Conservation (phyloP, 2,113 vertebrate genomes). For the Syngnathus scovelli region DNA sequence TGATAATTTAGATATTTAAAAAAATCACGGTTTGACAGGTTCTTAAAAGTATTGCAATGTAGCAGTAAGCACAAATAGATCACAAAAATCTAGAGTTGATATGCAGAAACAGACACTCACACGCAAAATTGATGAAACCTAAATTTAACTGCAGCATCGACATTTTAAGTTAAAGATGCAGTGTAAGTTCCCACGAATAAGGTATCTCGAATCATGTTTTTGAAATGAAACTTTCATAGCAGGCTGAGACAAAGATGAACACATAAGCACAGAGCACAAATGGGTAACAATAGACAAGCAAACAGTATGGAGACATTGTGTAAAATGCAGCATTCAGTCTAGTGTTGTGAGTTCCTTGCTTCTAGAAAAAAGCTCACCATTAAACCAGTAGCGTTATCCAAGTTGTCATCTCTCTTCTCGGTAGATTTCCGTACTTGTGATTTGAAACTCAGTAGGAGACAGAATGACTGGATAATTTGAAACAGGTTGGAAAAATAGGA, state of each 20-base stretch:
- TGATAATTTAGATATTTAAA: no score
- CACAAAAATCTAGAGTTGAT: no score
- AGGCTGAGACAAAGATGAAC: neutral
- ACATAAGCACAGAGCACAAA: neutral
- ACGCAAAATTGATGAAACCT: no score
- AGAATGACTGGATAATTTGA: neutral
- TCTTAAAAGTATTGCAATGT: no score
- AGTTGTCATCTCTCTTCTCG: neutral
- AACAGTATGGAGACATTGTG: neutral
- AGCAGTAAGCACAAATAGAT: no score
- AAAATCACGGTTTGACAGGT: no score
- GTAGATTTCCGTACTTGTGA: neutral
- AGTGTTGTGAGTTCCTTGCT: neutral
- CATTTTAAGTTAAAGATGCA: no score
- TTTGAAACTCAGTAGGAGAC: neutral
- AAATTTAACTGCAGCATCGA: no score
- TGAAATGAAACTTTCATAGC: no score
- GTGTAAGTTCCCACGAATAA: no score
- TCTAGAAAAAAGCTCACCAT: neutral
- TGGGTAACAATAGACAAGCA: neutral
- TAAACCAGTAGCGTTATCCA: neutral
- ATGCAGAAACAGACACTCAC: no score
- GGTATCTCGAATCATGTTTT: no score
- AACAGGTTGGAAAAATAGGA: neutral
- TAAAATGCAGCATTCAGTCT: conserved; percentile 10